A percentile compares a stretch with the other conserved stretches of the same genome.
phyloP scores from a whole-genome alignment of 1,140 invertebrate genomes.

The Aphidius gifuensis region DNA sequence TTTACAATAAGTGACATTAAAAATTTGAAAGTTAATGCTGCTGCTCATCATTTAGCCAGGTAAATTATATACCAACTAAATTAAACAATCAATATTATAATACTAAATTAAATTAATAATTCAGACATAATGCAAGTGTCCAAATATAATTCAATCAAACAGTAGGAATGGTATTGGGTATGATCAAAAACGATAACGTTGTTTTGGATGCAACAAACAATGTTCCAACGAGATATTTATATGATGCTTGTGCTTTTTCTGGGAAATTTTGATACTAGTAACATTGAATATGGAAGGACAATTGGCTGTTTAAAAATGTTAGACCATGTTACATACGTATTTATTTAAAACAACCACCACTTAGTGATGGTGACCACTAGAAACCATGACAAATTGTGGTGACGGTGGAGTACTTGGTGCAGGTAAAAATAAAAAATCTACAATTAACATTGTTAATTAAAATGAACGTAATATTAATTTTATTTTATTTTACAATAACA shows the following conservation, averaged over 20 bases:
- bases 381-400: too few relatives aligned
- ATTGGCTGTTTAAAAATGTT: slow-evolving; percentile 79
- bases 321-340: slow-evolving; percentile 76
- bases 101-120: slow-evolving; percentile 22
- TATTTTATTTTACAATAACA: slow-evolving; percentile 37
- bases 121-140: slow-evolving; percentile 73
- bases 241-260: slow-evolving; percentile 87
- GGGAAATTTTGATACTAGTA: slow-evolving; percentile 80
- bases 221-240: slow-evolving; percentile 87
- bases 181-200: slow-evolving; percentile 79
- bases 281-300: slow-evolving; percentile 95
- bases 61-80: slow-evolving; percentile 44
- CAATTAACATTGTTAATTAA: too few relatives aligned
- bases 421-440: too few relatives aligned
- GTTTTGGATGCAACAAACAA: slow-evolving; percentile 96
- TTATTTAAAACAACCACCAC: too few relatives aligned
- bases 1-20: slow-evolving; percentile 73
- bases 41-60: too few relatives aligned
- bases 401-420: too few relatives aligned
- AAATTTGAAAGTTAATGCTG: slow-evolving; percentile 75
- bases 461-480: slow-evolving; percentile 13
- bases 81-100: neutral
- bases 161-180: slow-evolving; percentile 73
- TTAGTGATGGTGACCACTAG: too few relatives aligned
- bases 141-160: slow-evolving; percentile 67